A percentile compares a stretch with the other conserved stretches of the same genome.
Conservation (phyloP, 2,113 vertebrate species). For the Odocoileus virginianus region DNA sequence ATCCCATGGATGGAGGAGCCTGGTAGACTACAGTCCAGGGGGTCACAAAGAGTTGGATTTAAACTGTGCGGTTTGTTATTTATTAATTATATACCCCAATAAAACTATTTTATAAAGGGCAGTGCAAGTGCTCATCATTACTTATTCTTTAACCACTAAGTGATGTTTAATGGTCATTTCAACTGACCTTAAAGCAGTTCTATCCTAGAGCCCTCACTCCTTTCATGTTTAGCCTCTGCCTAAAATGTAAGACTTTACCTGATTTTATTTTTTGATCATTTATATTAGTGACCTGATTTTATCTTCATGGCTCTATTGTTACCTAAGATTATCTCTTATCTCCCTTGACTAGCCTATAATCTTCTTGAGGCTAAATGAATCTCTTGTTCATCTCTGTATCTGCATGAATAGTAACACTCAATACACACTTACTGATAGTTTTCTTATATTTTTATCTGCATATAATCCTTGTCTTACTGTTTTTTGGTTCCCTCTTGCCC, state of each 20-base stretch:
- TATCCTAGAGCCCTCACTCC: too few relatives aligned
- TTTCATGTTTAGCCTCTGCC: too few relatives aligned
- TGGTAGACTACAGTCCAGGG: neutral
- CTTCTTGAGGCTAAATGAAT: neutral
- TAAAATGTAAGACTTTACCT: neutral
- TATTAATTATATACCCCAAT: too few relatives aligned
- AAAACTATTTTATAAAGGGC: too few relatives aligned
- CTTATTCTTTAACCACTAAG: too few relatives aligned
- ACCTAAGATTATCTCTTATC: neutral
- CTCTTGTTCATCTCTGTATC: neutral
- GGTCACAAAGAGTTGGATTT: neutral
- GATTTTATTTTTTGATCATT: neutral
- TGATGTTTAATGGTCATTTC: too few relatives aligned
- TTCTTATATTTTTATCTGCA: neutral
- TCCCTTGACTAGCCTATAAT: neutral
- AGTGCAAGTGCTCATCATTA: too few relatives aligned
- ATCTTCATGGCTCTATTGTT: neutral
- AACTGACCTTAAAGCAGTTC: too few relatives aligned
- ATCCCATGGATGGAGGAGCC: neutral
- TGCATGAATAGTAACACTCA: neutral
- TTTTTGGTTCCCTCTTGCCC: neutral
- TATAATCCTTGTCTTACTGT: neutral
- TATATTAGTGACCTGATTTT: neutral
- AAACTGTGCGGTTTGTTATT: neutral
- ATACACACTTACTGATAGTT: neutral